phyloP scores from a whole-genome alignment of 2,797 vertebrate genomes.

The Sebastes reedi region DNA sequence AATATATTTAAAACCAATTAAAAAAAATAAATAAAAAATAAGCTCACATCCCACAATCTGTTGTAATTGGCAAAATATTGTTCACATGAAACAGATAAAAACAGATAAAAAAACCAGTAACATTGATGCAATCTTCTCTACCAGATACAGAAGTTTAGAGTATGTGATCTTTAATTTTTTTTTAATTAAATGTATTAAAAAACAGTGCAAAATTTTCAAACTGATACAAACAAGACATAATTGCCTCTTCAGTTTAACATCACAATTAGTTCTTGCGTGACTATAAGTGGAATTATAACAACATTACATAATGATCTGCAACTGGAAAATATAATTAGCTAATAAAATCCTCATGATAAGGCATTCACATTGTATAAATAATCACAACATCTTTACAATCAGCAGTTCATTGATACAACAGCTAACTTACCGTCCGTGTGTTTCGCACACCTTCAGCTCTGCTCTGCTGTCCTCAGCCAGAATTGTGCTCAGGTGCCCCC shows the following conservation, averaged over 20 bases:
- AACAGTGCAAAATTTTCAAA: background rate
- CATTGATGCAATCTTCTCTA: background rate
- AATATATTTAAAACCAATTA: background rate
- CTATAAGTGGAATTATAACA: background rate
- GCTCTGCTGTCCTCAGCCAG: conserved; percentile 44
- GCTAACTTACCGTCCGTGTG: conserved; percentile 68
- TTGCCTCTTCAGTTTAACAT: background rate
- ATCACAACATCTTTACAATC: background rate
- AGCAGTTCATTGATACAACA: conserved; percentile 26
- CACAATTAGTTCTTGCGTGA: background rate
- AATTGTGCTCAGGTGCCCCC: conserved; percentile 31
- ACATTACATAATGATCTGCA: background rate
- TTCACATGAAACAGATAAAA: background rate
- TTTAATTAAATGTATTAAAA: background rate
- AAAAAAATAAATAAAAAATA: background rate
- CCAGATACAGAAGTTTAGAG: background rate
- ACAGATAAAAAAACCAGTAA: background rate
- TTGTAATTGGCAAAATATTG: background rate
- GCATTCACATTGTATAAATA: background rate
- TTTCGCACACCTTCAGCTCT: conserved; percentile 45
- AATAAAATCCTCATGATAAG: background rate
- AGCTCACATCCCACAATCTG: background rate
- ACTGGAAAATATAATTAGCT: background rate
- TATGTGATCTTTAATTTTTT: background rate
- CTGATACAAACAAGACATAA: background rate